A percentile compares a stretch with the other conserved stretches of the same genome.
Evolutionary conservation across 1,140 invertebrate genomes (phyloP).

Genomic region (Doryteuthis pealeii): DNA sequence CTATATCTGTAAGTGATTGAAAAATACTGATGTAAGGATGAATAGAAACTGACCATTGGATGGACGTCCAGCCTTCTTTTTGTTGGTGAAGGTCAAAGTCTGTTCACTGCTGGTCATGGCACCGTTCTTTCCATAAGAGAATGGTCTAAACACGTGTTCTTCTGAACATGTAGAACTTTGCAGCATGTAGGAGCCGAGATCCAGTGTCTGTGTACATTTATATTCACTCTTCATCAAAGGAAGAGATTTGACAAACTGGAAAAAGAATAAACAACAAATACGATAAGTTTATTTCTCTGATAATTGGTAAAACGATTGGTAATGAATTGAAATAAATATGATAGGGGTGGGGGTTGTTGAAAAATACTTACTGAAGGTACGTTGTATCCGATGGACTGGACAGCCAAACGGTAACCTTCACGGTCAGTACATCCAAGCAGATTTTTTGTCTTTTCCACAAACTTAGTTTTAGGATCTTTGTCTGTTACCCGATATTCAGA

Average conservation of each 20-base stretch:
- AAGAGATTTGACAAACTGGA: constrained; percentile 63
- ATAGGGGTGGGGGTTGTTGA: too few relatives aligned
- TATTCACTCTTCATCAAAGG: constrained; percentile 77
- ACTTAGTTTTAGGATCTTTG: constrained; percentile 69
- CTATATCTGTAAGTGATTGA: background rate
- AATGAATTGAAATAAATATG: too few relatives aligned
- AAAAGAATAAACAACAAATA: too few relatives aligned
- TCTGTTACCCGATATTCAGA: constrained; percentile 78
- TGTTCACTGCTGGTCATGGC: constrained; percentile 70
- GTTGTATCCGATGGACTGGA: constrained; percentile 40
- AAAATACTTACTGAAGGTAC: constrained; percentile 46
- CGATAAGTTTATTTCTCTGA: too few relatives aligned
- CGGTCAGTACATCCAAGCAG: constrained; percentile 73
- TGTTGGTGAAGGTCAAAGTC: constrained; percentile 56
- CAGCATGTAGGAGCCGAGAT: constrained; percentile 77
- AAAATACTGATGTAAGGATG: background rate
- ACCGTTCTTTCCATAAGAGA: constrained; percentile 75
- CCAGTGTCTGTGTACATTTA: constrained; percentile 77
- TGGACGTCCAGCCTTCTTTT: background rate
- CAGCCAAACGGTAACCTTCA: constrained; percentile 64
- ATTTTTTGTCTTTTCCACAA: constrained; percentile 78
- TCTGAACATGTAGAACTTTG: constrained; percentile 74
- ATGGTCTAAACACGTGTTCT: constrained; percentile 75
- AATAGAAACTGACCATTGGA: background rate
- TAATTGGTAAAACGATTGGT: too few relatives aligned